phyloP scores from a whole-genome alignment of 37 sponge, comb jelly and placozoan species.

The Haliclona indistincta region DNA sequence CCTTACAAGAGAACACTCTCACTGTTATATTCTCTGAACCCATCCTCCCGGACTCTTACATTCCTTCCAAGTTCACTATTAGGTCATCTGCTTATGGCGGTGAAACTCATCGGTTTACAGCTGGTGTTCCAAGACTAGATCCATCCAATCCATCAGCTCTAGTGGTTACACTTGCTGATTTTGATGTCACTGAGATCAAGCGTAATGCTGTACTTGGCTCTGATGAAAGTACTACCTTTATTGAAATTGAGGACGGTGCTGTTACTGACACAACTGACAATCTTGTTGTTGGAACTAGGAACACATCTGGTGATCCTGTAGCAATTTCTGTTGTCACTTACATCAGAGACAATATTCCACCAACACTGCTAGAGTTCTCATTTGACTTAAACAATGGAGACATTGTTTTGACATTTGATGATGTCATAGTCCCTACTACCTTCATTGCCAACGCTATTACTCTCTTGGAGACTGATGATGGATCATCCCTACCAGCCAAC shows the following conservation, averaged over 20 bases:
- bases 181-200: conserved; percentile 70
- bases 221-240: conserved; percentile 31
- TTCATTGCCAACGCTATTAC: conserved; percentile 62
- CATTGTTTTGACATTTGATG: conserved; percentile 77
- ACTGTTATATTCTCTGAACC: conserved; percentile 79
- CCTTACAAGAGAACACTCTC: conserved; percentile 58
- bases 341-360: conserved; percentile 48
- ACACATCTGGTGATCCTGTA: conserved; percentile 11
- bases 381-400: conserved; percentile 81
- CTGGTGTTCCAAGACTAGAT: conserved; percentile 47
- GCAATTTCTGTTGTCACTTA: conserved; percentile 33
- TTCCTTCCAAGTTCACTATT: conserved; percentile 36
- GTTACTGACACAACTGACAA: conserved; percentile 77
- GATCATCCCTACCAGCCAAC: conserved; percentile 16
- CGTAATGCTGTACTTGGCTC: conserved; percentile 49
- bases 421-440: conserved; percentile 73
- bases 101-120: conserved; percentile 40
- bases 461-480: conserved; percentile 28
- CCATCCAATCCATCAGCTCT: conserved; percentile 28
- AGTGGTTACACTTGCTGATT: conserved; percentile 23
- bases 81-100: conserved; percentile 44
- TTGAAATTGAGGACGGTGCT: conserved; percentile 58
- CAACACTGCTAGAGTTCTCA: conserved; percentile 67
- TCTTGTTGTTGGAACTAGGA: conserved; percentile 62
- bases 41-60: conserved; percentile 39